Evolutionary conservation across 2,113 vertebrate genomes (phyloP), one percentile per base, ranked within the genome.

Genomic region (Chloroceryle aenea): DNA sequence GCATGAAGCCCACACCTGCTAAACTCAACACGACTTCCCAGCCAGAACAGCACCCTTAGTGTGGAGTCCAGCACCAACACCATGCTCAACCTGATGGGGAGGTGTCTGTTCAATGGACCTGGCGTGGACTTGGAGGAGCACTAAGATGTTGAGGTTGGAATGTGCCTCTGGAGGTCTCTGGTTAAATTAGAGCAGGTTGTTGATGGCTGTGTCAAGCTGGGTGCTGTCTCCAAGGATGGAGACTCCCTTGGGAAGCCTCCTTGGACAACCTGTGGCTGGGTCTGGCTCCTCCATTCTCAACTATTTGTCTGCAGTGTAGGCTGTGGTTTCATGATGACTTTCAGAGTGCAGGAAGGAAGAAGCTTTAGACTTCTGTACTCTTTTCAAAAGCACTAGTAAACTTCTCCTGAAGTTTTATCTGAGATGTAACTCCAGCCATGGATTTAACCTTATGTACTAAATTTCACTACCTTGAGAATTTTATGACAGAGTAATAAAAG

Each of bases 1-100:
- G 36, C 17, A 18, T 13, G 4, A 2, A 5, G 22, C 3, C 17
- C 38, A 32, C 2, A 26, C n/a, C 20, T 30, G 20, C 23, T 17
- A 23, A 78, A 48, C 32, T 4, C 1, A 2, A 29, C 0, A 4
- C 11, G 26, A 11, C 27, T 19, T 53, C n/a, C 52, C 6, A 0
- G 19, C 19, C 30, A 15, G 32, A 68, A 23, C 14, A 20, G 19
- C 40, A 50, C 17, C 48, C 8, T n/a, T 7, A 18, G 27, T 14
- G 21, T 3, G 0, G 12, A 71, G 30, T 21, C 32, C 2, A 22
- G 25, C 64, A 36, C 22, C 55, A 25, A 13, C 0, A 2, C 12
- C 30, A 29, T 34, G 8, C 52, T 25, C 30, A 30, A 3, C n/a
- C 29, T 7, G 25, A 55, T 17, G 34, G 4, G 0, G 1, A 21